A percentile compares a stretch with the other conserved stretches of the same genome.
Evolutionary conservation across 1,140 invertebrate species (phyloP).

Genomic region (Popillia japonica): DNA sequence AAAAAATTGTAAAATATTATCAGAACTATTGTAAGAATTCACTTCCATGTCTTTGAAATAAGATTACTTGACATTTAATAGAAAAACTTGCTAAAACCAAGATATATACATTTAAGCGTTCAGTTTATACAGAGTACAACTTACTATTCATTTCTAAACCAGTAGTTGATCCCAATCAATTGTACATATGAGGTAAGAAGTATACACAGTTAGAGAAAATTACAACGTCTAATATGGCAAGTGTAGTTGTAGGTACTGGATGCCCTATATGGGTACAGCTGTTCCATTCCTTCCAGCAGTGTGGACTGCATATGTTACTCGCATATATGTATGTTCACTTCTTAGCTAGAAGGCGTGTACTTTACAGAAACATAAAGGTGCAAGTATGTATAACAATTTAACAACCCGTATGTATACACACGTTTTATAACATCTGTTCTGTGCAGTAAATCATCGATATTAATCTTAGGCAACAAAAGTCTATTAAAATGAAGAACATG

Average conservation of each 20-base stretch:
- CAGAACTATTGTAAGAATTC: too few species aligned
- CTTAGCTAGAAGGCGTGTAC: background rate
- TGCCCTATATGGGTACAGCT: constrained; percentile 6
- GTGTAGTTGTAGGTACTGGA: constrained; percentile 13
- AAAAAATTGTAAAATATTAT: too few species aligned
- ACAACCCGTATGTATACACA: background rate
- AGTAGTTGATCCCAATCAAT: background rate
- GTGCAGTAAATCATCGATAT: background rate
- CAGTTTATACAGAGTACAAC: too few species aligned
- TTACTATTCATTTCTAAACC: too few species aligned
- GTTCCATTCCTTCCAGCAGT: constrained; percentile 1
- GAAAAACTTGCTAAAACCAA: too few species aligned
- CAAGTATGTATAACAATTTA: background rate
- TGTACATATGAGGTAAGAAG: background rate
- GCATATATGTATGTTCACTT: background rate
- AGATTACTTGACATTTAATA: too few species aligned
- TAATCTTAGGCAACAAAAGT: background rate
- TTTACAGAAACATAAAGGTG: background rate
- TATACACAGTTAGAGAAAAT: constrained; percentile 11
- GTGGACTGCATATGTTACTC: constrained; percentile 6
- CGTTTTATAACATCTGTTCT: background rate
- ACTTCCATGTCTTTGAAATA: too few species aligned
- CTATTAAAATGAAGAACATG: background rate
- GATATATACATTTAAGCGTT: too few species aligned
- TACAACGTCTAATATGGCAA: background rate